Evolutionary conservation across 2,888 invertebrate genomes (phyloP), one percentile per base, ranked within the genome.

Genomic region (Iselma pallidipennis): DNA sequence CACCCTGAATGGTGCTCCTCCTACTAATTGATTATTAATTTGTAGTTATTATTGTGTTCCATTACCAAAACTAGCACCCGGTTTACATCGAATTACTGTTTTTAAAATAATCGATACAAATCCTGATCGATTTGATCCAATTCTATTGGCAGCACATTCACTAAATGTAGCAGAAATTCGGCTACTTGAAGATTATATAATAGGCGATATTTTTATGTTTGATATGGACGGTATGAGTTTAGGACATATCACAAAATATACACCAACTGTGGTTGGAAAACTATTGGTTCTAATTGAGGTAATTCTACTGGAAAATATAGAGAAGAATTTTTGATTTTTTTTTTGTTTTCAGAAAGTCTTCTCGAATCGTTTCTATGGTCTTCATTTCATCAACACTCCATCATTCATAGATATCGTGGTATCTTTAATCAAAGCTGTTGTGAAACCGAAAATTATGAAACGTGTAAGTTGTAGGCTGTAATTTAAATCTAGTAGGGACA

Each of bases 341-440:
- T n/a, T n/a, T n/a, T n/a, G n/a, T n/a, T 82, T 82, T 37, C 74
- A 86, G 86, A 84, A 84, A 71, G 84, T 84, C 0, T 77, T 81
- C 10, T 82, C 83, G 0, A 71, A 80, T 4, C 78, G 81, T 55
- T 71, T 85, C 0, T 76, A 78, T 23, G 79, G 79, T 0, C 80
- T 85, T 12, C 84, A 85, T 63, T 68, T 84, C 0, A 55, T 86
- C 0, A 84, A 85, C 59, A 77, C 82, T 0, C 82, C 82, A 0
- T 68, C 74, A 1, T 72, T 81, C 0, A 56, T 73, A 19, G 79
- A 81, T 23, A 66, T 81, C 1, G 49, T 76, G 10, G 65, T 83
- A 0, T 77, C 70, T 9, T 72, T 84, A 10, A 72, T 83, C 65
- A 84, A 81, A 63, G 80, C 78, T 59, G 78, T 83, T 60, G 66